Evolutionary conservation across 1,140 invertebrate genomes (phyloP).

Genomic region (Drosophila athabasca): DNA sequence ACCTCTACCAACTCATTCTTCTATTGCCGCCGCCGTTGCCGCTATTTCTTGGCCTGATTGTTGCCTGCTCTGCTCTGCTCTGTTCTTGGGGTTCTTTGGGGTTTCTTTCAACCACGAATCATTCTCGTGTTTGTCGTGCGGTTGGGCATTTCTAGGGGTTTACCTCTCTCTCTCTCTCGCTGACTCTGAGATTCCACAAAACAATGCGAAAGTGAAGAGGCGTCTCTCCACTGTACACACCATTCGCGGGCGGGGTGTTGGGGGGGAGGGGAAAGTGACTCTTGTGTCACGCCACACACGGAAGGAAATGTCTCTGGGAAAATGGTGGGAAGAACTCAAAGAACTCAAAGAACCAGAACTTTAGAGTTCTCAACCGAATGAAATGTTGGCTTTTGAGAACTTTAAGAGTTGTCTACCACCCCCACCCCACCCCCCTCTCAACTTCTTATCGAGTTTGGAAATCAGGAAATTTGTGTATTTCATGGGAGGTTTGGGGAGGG

Average conservation of each 20-base stretch:
- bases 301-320: constrained; percentile 7
- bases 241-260: background rate
- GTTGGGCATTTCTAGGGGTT: constrained; percentile 73
- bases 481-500: no score
- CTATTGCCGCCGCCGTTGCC: constrained; percentile 5
- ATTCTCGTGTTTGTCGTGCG: constrained; percentile 49
- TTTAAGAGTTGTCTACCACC: background rate
- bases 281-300: background rate
- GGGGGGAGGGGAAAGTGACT: constrained; percentile 1
- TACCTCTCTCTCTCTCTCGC: constrained; percentile 1
- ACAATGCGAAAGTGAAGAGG: constrained; percentile 57
- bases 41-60: constrained; percentile 65
- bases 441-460: constrained; percentile 41
- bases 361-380: no score
- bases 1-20: background rate
- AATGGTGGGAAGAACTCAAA: no score
- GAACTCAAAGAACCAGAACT: no score
- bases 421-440: constrained; percentile 8
- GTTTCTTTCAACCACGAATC: constrained; percentile 37
- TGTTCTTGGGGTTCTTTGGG: constrained; percentile 2
- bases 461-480: constrained; percentile 41
- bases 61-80: constrained; percentile 1
- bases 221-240: constrained; percentile 2
- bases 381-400: constrained; percentile 2
- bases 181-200: background rate